A percentile compares a stretch with the other conserved stretches of the same genome.
Evolutionary conservation across 2,797 vertebrate species (phyloP).

Genomic region (Enteromius anoplus): DNA sequence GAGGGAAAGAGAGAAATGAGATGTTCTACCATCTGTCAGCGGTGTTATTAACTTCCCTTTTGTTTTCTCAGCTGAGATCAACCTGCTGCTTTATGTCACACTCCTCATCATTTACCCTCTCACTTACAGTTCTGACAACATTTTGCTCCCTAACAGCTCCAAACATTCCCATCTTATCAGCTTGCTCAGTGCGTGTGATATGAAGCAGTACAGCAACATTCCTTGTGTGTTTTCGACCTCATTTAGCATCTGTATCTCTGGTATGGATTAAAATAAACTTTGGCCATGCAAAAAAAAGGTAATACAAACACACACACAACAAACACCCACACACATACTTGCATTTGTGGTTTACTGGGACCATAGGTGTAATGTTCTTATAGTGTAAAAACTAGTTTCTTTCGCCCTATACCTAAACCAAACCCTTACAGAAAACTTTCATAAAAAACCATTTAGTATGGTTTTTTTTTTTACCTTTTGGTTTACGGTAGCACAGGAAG

Average conservation of each 20-base stretch:
- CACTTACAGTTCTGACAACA: not conserved
- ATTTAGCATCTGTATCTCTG: not conserved
- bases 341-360: too few relatives aligned
- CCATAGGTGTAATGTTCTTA: too few relatives aligned
- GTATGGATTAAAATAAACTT: not conserved
- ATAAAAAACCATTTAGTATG: too few relatives aligned
- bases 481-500: too few relatives aligned
- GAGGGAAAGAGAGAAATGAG: slow-evolving; percentile 3
- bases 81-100: slow-evolving; percentile 35
- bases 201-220: slow-evolving; percentile 18
- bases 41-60: not conserved
- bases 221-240: not conserved
- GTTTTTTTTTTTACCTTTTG: too few relatives aligned
- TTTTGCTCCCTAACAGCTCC: not conserved
- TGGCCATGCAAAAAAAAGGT: not conserved
- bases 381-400: too few relatives aligned
- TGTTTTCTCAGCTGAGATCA: slow-evolving; percentile 31
- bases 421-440: too few relatives aligned
- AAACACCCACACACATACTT: too few relatives aligned
- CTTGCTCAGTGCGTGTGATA: not conserved
- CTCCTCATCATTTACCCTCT: not conserved
- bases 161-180: slow-evolving; percentile 44
- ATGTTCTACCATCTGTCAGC: slow-evolving; percentile 7
- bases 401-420: too few relatives aligned
- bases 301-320: too few relatives aligned